Percentiles rank a stretch among this genome's conserved stretches.
Conservation (phyloP, 2,888 invertebrate genomes). For the Agapostemon virescens region DNA sequence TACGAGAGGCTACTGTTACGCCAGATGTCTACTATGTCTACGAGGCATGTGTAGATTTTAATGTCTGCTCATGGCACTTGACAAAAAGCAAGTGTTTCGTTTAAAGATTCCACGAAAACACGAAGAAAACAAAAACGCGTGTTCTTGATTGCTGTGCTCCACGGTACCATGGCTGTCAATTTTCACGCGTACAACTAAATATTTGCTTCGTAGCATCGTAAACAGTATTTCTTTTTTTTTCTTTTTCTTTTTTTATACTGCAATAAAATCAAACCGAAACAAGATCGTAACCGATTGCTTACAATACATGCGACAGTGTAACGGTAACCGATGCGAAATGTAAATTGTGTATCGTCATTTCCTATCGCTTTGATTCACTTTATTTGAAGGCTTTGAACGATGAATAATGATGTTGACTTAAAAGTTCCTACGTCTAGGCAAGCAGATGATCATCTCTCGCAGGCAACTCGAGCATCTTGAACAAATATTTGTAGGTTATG, state of each 20-base stretch:
- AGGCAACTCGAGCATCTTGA: slow-evolving; percentile 40
- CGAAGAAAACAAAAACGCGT: neutral
- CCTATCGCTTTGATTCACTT: slow-evolving; percentile 31
- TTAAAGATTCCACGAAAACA: neutral
- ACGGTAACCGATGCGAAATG: neutral
- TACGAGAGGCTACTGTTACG: slow-evolving; percentile 63
- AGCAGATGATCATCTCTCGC: slow-evolving; percentile 47
- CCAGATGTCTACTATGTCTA: slow-evolving; percentile 62
- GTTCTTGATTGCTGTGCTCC: no score
- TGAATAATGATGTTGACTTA: slow-evolving; percentile 55
- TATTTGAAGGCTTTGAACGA: slow-evolving; percentile 45
- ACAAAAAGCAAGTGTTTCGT: slow-evolving; percentile 33
- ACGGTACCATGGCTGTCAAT: neutral
- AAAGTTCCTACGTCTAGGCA: slow-evolving; percentile 45
- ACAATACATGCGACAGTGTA: neutral
- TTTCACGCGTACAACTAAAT: neutral
- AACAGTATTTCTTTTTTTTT: neutral
- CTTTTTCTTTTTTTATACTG: no score
- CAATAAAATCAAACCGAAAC: neutral
- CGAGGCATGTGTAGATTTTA: slow-evolving; percentile 51
- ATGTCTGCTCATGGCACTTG: slow-evolving; percentile 45
- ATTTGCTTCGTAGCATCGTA: neutral
- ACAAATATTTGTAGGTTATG: slow-evolving; percentile 50
- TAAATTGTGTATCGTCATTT: neutral
- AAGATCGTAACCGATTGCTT: neutral